Evolutionary conservation across 2,888 invertebrate genomes (phyloP), one percentile per base, ranked within the genome.

Genomic region (Eubasilissa splendida): DNA sequence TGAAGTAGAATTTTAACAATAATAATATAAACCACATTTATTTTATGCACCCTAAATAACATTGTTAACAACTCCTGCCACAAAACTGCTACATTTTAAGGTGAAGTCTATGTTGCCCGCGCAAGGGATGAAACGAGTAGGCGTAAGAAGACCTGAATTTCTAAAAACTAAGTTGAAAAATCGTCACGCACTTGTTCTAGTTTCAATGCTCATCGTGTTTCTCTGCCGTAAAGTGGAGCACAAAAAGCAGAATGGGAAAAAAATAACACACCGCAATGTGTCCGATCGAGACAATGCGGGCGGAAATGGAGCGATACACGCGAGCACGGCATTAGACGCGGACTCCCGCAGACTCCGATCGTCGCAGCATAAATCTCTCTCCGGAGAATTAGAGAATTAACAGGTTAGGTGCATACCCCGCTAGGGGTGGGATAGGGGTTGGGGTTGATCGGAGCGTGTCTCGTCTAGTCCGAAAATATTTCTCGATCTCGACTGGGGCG

Each of bases 381-480:
- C 10, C 77, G 60, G 75, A 60, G 81, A 81, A 81, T 81, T 81
- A 81, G 81, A 78, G 81, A 81, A 81, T 81, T 81, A 81, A 65
- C 77, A 77, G 56, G 56, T 42, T 42, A 68, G 54, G 68, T n/a
- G 42, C 53, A 68, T 53, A 31, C 50, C 12, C 10, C 68, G 77
- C 56, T 77, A 68, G 68, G 77, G 70, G n/a, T 12, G 22, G 8
- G 50, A 12, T 42, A 14, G 65, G 2, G 12, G 8, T 33, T n/a
- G 42, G 12, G 66, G 65, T 31, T 65, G 66, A 66, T 79, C 74
- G 74, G 56, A 63, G 52, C 52, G 59, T 14, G 58, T 22, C 74
- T 77, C 68, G 54, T 59, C 56, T 58, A 42, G 77, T 56, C 73
- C 60, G 56, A 76, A 76, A 60, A 70, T 77, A 77, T 80, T 76